Evolutionary conservation across 35 echinoderm and acorn worm genomes (phyloP).

Genomic region (Heliocidaris erythrogramma): DNA sequence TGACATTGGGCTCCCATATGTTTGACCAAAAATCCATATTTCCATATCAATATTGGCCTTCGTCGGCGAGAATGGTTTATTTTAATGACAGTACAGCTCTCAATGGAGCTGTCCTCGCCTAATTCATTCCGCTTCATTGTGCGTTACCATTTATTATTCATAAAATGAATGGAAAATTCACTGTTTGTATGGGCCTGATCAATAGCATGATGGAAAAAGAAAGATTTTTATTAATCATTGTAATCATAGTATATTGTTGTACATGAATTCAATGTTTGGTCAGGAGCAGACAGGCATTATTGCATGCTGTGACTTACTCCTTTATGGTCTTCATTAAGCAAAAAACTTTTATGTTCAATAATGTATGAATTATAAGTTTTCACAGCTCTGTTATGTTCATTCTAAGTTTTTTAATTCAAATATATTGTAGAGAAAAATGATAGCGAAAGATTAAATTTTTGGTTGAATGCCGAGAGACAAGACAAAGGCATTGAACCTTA

Average conservation of each 20-base stretch:
- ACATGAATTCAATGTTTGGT: background rate
- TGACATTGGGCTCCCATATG: background rate
- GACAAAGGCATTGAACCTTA: no score
- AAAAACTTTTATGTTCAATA: background rate
- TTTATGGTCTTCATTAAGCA: background rate
- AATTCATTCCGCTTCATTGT: background rate
- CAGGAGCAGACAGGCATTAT: background rate
- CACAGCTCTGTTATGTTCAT: background rate
- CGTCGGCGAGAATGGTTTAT: background rate
- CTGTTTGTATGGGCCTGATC: background rate
- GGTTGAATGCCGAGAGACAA: background rate
- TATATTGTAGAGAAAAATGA: background rate
- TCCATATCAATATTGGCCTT: conserved; percentile 10
- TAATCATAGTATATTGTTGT: background rate
- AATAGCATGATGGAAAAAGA: background rate
- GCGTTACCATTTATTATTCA: background rate
- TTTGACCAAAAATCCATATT: conserved; percentile 7
- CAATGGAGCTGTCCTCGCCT: background rate
- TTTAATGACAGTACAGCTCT: background rate
- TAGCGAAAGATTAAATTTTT: background rate
- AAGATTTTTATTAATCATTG: background rate
- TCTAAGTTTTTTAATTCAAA: background rate
- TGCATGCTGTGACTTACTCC: background rate
- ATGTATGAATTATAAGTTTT: background rate
- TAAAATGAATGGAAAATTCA: background rate